Evolutionary conservation across 2,888 invertebrate species (phyloP).

Genomic region (Eupithecia tripunctaria): DNA sequence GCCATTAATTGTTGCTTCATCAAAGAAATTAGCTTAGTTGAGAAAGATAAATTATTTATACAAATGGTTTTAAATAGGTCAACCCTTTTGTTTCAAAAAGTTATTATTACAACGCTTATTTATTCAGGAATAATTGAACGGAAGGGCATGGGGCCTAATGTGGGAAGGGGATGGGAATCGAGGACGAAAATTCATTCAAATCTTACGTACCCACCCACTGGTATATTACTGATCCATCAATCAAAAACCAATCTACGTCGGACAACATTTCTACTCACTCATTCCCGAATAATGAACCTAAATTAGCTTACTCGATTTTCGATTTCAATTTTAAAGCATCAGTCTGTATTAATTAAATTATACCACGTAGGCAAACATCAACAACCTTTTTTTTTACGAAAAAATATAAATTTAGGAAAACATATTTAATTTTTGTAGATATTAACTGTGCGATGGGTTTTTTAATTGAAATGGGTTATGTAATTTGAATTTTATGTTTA

Average conservation of each 20-base stretch:
- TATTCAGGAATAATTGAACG: constrained; percentile 55
- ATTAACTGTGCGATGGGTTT: too few species aligned
- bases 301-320: constrained; percentile 2
- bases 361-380: not conserved
- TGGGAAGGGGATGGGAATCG: constrained; percentile 38
- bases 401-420: not conserved
- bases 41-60: constrained; percentile 5
- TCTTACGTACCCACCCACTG: constrained; percentile 48
- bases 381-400: not conserved
- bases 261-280: constrained; percentile 50
- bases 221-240: constrained; percentile 62
- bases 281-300: constrained; percentile 4
- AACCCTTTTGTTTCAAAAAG: constrained; percentile 26
- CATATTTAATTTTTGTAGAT: not conserved
- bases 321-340: not conserved
- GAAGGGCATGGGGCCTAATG: constrained; percentile 34
- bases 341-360: not conserved
- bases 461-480: too few species aligned
- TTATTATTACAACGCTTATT: constrained; percentile 51
- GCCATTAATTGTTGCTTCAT: not conserved
- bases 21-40: constrained; percentile 4
- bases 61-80: constrained; percentile 12
- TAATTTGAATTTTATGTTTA: not conserved
- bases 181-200: constrained; percentile 69
- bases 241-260: constrained; percentile 79